Percentiles rank a stretch among this genome's conserved stretches.
Conservation (phyloP, 2,888 invertebrate genomes). For the Drosophila vallismaia region DNA sequence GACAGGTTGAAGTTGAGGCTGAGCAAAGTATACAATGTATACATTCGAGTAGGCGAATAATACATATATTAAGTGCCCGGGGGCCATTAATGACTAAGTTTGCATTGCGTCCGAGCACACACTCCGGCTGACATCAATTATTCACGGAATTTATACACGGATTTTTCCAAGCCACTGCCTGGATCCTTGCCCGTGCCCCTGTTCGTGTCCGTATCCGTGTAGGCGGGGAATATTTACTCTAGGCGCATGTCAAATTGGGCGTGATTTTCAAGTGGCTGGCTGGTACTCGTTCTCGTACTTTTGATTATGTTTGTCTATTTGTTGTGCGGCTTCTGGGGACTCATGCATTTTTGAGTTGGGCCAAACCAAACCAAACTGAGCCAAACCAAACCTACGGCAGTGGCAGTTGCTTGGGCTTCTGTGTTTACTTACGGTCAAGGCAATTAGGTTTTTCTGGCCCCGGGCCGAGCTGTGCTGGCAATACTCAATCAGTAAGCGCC, state of each 20-base stretch:
- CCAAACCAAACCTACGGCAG: neutral
- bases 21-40: constrained; percentile 34
- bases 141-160: constrained; percentile 70
- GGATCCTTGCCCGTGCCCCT: constrained; percentile 17
- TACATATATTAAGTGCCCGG: constrained; percentile 53
- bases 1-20: constrained; percentile 27
- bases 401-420: constrained; percentile 25
- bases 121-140: constrained; percentile 68
- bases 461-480: constrained; percentile 64
- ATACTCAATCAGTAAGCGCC: constrained; percentile 75
- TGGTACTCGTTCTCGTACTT: constrained; percentile 49
- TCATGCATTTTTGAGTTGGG: constrained; percentile 73
- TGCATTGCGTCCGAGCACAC: constrained; percentile 51
- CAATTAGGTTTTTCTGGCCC: constrained; percentile 75
- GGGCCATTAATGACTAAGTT: constrained; percentile 69
- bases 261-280: constrained; percentile 72
- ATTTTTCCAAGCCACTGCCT: constrained; percentile 57
- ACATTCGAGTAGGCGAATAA: constrained; percentile 28
- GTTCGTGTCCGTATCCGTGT: constrained; percentile 15
- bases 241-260: constrained; percentile 78
- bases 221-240: constrained; percentile 65
- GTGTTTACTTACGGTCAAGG: constrained; percentile 76
- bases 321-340: constrained; percentile 47
- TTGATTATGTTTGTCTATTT: constrained; percentile 80
- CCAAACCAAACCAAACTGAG: neutral